Evolutionary conservation across 2,113 vertebrate species (phyloP), one percentile per base, ranked within the genome.

Genomic region (Oreochromis spilurus): DNA sequence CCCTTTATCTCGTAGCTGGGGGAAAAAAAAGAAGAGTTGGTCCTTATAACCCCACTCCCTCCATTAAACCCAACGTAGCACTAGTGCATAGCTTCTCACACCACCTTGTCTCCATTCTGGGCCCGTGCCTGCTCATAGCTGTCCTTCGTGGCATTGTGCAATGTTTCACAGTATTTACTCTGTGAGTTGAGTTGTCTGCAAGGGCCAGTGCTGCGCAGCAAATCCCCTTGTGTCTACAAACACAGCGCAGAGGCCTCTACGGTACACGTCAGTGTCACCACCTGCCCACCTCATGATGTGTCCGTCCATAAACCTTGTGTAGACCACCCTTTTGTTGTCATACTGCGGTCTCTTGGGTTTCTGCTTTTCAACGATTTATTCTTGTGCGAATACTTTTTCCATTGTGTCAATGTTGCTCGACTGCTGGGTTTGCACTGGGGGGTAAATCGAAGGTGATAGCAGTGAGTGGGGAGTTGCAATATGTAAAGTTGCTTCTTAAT

Each of bases 141-240:
- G 89, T 90, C 84, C 88, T 81, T 79, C 89, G 81, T 91, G 91
- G 94, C 92, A 91, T 94, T 77, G 94, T 96, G 93, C 94, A 95
- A 94, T 96, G 88, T 91, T 91, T 93, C 91, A 93, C 93, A 94
- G 93, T 95, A 92, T 94, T 94, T 88, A 54, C 83, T 89, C 92
- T 94, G 89, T 93, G 91, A 94, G 85, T 90, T 86, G 9, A 91
- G 87, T 90, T 91, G 78, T 92, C 92, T 94, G 89, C 90, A 89
- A 93, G 85, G 87, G 94, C 84, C 77, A 52, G 36, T 81, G 87
- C 83, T 83, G 31, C 62, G 40, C 82, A 85, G 26, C 72, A 70
- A 78, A 57, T 52, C 5, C 5, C 26, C 24, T 29, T 58, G 26
- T 79, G 67, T 26, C 85, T 50, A 77, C 80, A 81, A 77, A 83